Evolutionary conservation across 2,888 invertebrate genomes (phyloP).

Genomic region (Leucophenga maculata): DNA sequence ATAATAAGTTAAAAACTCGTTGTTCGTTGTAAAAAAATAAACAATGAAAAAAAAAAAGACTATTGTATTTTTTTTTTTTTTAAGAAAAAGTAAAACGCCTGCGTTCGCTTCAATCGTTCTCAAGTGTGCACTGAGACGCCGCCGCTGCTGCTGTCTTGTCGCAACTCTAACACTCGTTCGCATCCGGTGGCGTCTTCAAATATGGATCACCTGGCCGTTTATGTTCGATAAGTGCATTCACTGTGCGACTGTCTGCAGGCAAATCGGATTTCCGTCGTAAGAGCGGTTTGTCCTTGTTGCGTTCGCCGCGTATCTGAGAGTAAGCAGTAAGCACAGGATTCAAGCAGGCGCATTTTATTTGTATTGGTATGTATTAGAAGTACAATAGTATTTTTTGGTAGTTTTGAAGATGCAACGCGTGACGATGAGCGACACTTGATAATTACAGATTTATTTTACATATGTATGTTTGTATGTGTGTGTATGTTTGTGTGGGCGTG

Average conservation of each 20-base stretch:
- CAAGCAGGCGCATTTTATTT: constrained; percentile 10
- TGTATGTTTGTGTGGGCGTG: no score
- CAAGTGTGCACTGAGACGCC: no score
- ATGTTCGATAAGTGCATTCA: constrained; percentile 92
- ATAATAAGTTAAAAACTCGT: not conserved
- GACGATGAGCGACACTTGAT: not conserved
- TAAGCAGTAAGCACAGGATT: not conserved
- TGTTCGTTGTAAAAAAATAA: not conserved
- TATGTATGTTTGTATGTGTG: no score
- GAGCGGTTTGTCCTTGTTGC: constrained; percentile 87
- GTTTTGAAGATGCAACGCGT: not conserved
- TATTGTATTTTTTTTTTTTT: no score
- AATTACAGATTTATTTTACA: not conserved
- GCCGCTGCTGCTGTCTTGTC: no score
- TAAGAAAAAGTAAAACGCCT: no score
- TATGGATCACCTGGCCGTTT: constrained; percentile 89
- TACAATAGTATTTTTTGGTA: not conserved
- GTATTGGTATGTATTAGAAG: not conserved
- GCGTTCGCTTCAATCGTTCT: no score
- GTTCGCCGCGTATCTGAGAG: constrained; percentile 72
- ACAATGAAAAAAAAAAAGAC: no score
- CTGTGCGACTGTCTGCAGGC: constrained; percentile 92
- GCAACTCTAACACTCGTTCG: constrained; percentile 85
- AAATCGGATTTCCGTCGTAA: constrained; percentile 95
- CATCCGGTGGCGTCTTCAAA: constrained; percentile 88